These are phyloP conservation scores for Hemibagrus guttatus DNA, from an alignment of 2,797 vertebrate species.

Conservation along the genomic window DNA sequence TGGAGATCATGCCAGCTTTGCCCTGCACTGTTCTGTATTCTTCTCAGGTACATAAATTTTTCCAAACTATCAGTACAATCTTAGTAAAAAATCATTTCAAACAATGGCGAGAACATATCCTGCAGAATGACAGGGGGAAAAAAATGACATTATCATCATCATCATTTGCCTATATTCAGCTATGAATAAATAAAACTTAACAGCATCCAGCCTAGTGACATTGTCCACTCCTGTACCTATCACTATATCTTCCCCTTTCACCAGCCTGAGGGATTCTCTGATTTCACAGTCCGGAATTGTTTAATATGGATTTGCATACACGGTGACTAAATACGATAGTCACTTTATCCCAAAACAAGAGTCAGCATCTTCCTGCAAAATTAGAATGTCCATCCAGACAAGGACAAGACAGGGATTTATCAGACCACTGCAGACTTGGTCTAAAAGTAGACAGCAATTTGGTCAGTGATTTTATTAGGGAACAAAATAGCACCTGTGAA, in stretches of 20 bases:
- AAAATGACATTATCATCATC: not conserved
- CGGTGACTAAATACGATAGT: not conserved
- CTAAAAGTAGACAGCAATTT: not conserved
- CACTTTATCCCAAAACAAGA: not conserved
- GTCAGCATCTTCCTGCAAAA: not conserved
- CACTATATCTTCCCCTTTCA: not conserved
- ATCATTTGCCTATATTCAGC: not conserved
- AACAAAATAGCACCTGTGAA: not conserved
- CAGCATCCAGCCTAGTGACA: not conserved
- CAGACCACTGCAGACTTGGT: not conserved
- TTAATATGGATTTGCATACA: not conserved
- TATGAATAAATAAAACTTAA: not conserved
- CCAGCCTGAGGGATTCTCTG: not conserved
- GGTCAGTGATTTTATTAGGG: not conserved
- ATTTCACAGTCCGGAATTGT: not conserved
- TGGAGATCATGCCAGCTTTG: not conserved
- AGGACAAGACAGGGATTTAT: not conserved
- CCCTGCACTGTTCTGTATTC: not conserved
- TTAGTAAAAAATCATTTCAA: not conserved
- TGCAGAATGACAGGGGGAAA: not conserved
- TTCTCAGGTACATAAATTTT: not conserved
- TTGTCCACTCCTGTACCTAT: not conserved
- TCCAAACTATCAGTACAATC: not conserved
- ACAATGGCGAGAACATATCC: not conserved
- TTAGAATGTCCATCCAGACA: no score